These are phyloP conservation scores for Lagenorhynchus albirostris DNA, from an alignment of 2,113 vertebrate species.

Conservation along the genomic window DNA sequence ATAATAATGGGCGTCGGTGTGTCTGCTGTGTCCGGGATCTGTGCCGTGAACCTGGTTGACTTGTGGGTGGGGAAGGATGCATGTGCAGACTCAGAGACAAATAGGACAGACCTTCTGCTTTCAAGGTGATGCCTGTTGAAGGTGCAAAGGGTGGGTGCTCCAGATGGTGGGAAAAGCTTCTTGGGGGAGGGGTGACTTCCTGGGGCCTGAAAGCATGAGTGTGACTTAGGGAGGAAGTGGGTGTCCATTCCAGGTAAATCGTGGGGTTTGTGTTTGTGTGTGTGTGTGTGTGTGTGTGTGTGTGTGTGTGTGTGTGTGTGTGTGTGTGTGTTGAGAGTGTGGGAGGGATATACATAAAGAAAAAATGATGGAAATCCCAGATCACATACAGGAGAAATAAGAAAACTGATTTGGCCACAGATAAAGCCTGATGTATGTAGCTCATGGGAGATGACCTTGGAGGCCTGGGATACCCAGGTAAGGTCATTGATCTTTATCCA, in stretches of 20 bases:
- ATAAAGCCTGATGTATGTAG: neutral
- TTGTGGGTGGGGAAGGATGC: no score
- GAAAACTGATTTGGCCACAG: neutral
- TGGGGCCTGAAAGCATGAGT: neutral
- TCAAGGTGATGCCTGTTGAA: neutral
- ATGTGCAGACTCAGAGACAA: neutral
- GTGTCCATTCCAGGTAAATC: neutral
- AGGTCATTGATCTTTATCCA: neutral
- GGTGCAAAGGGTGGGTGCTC: neutral
- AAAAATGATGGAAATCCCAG: neutral
- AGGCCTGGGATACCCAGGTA: neutral
- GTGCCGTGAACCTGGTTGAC: neutral
- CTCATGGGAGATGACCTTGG: neutral
- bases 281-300: neutral
- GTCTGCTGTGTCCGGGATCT: neutral
- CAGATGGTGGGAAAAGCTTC: neutral
- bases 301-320: neutral
- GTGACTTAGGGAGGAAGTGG: neutral
- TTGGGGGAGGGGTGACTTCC: neutral
- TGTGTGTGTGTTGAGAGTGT: neutral
- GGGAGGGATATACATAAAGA: neutral
- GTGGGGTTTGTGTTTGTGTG: neutral
- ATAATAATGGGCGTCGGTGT: no score
- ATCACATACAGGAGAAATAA: neutral
- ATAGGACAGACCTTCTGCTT: neutral